A percentile compares a stretch with the other conserved stretches of the same genome.
phyloP scores from a whole-genome alignment of 2,888 invertebrate species.

The Hymenopus coronatus region DNA sequence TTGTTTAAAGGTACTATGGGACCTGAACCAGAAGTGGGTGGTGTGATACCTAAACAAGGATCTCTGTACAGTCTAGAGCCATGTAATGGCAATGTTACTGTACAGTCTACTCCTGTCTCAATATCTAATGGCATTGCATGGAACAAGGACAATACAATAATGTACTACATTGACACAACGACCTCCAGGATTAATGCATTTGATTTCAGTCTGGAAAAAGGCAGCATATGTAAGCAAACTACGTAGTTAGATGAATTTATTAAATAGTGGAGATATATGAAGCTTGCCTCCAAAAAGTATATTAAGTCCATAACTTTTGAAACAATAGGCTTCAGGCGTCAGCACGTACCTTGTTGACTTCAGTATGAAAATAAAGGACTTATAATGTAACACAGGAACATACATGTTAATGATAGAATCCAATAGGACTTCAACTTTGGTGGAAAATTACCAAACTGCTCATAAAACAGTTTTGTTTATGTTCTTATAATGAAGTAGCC shows the following conservation, averaged over 20 bases:
- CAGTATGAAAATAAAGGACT: too few species aligned
- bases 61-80: conserved; percentile 55
- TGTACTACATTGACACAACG: conserved; percentile 77
- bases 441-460: too few species aligned
- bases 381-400: too few species aligned
- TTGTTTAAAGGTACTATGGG: conserved; percentile 61
- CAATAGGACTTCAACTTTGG: too few species aligned
- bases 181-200: conserved; percentile 65
- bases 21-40: conserved; percentile 49
- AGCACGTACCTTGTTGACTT: too few species aligned
- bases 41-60: conserved; percentile 54
- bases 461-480: too few species aligned
- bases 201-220: conserved; percentile 60
- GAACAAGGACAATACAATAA: conserved; percentile 64
- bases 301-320: too few species aligned
- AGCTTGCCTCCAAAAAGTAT: too few species aligned
- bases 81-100: conserved; percentile 40
- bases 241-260: neutral
- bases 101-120: conserved; percentile 49
- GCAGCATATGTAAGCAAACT: conserved; percentile 52
- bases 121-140: conserved; percentile 81
- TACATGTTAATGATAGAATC: too few species aligned
- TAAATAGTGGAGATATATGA: too few species aligned
- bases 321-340: too few species aligned
- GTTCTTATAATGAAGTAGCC: too few species aligned